Conservation (phyloP, 2,797 vertebrate genomes). For the Sternotherus odoratus region DNA sequence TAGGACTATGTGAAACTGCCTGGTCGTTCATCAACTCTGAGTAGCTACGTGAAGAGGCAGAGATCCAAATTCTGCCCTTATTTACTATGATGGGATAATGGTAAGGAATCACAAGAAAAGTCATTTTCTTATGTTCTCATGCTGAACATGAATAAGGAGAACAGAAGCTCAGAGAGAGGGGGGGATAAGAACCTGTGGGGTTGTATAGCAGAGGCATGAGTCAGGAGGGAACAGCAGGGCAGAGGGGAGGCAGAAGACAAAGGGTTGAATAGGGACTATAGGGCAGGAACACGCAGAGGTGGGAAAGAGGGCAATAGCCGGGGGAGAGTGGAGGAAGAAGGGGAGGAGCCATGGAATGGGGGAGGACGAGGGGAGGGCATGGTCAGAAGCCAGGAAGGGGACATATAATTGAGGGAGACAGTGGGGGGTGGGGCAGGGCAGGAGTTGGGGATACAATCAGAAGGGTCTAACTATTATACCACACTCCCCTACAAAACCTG, state of each 20-base stretch:
- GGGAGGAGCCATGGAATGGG: background rate
- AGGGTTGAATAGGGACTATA: background rate
- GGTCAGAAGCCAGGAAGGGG: background rate
- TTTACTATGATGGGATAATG: background rate
- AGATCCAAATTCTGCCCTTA: background rate
- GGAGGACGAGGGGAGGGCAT: background rate
- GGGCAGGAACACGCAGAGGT: background rate
- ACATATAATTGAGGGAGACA: background rate
- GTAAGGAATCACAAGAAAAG: background rate
- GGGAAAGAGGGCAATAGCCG: background rate
- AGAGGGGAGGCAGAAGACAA: background rate
- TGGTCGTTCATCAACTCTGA: background rate
- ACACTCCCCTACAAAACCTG: background rate
- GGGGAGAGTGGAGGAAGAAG: background rate
- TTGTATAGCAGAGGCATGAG: background rate
- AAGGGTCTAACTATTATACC: background rate
- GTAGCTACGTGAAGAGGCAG: background rate
- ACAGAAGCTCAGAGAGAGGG: background rate
- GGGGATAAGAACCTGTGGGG: background rate
- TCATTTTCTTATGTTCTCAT: background rate
- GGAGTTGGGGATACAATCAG: background rate
- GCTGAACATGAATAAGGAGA: background rate
- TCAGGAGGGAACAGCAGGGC: background rate
- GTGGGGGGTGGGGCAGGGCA: background rate
- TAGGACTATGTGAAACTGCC: background rate